phyloP scores from a whole-genome alignment of 2,797 vertebrate species.

The Ispidina picta region DNA sequence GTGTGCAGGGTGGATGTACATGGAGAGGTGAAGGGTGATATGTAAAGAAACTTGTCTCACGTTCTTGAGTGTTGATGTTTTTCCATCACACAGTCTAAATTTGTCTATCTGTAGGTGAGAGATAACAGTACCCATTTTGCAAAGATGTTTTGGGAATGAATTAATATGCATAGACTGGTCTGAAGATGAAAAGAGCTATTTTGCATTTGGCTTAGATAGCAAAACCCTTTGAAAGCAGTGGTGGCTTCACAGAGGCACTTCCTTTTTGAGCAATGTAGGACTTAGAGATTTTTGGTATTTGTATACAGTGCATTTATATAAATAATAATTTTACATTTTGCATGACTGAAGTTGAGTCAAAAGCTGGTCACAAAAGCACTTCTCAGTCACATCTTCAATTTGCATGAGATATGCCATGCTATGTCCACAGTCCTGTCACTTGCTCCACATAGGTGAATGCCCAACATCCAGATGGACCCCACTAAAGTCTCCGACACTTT shows the following conservation, averaged over 20 bases:
- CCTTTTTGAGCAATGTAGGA: neutral
- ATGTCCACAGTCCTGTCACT: neutral
- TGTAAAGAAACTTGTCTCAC: neutral
- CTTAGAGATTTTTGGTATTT: neutral
- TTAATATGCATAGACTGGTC: neutral
- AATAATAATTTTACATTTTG: neutral
- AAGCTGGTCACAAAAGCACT: neutral
- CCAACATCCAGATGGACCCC: neutral
- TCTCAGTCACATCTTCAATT: neutral
- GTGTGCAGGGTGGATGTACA: neutral
- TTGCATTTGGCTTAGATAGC: conserved; percentile 32
- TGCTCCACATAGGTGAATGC: neutral
- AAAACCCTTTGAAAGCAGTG: neutral
- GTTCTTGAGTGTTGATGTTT: neutral
- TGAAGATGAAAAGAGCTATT: conserved; percentile 25
- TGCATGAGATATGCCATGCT: neutral
- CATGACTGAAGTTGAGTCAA: neutral
- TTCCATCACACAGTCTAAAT: neutral
- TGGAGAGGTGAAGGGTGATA: neutral
- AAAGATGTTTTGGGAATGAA: neutral
- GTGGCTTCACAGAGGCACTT: neutral
- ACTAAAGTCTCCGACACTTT: neutral
- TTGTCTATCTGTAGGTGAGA: conserved; percentile 22
- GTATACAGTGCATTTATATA: neutral
- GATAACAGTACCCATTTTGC: conserved; percentile 6